Percentiles rank a stretch among this genome's conserved stretches.
Conservation (phyloP, 2,797 vertebrate genomes). For the Anas capensis region DNA sequence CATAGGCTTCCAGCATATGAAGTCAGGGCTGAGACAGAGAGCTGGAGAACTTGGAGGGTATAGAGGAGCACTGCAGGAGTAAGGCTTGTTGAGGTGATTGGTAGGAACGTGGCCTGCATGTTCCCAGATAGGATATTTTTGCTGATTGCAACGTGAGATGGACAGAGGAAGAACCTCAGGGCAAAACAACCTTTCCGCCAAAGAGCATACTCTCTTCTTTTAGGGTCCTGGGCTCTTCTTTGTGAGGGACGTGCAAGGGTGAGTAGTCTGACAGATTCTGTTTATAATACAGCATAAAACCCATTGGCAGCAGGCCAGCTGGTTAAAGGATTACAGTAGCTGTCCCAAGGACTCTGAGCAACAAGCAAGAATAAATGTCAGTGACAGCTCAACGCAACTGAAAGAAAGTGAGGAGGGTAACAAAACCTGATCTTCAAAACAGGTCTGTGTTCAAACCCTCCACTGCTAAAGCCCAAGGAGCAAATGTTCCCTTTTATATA, state of each 20-base stretch:
- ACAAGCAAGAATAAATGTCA: neutral
- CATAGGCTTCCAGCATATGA: neutral
- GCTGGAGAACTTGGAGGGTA: neutral
- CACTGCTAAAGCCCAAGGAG: neutral
- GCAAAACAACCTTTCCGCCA: neutral
- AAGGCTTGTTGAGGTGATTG: neutral
- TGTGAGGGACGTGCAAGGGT: neutral
- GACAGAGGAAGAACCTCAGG: neutral
- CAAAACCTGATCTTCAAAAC: neutral
- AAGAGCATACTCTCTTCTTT: neutral
- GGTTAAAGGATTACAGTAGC: neutral
- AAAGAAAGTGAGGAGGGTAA: neutral
- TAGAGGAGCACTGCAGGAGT: neutral
- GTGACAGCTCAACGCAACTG: neutral
- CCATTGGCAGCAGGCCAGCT: neutral
- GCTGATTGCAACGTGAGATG: neutral
- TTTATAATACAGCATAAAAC: neutral
- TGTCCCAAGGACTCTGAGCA: neutral
- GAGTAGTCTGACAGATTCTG: neutral
- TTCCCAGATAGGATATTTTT: too few relatives aligned
- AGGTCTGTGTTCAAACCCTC: neutral
- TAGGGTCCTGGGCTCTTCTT: neutral
- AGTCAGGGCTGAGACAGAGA: neutral
- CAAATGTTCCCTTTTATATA: neutral
- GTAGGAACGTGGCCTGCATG: too few relatives aligned